phyloP scores from a whole-genome alignment of 2,113 vertebrate genomes.

The Saccopteryx leptura region DNA sequence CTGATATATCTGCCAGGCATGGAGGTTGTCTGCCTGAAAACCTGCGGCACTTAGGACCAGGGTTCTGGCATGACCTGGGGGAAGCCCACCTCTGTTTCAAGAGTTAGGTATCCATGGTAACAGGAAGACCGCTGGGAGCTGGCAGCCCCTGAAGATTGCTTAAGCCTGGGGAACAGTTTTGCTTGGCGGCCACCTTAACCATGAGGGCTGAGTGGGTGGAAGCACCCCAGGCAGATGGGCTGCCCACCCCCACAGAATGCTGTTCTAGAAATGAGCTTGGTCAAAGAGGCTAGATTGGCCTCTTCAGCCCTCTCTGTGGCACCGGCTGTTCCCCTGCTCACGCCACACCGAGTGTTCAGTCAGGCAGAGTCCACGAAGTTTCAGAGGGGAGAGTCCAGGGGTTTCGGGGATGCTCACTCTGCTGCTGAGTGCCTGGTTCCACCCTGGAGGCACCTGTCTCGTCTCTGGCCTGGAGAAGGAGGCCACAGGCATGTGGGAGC shows the following conservation, averaged over 20 bases:
- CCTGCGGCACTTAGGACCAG: background rate
- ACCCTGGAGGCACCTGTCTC: background rate
- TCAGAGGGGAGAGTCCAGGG: background rate
- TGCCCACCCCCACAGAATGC: conserved; percentile 51
- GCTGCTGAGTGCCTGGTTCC: background rate
- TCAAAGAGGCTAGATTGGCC: conserved; percentile 39
- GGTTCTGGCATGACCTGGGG: background rate
- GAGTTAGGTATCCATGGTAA: conserved; percentile 47
- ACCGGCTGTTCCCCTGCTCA: conserved; percentile 37
- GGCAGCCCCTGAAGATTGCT: conserved; percentile 17
- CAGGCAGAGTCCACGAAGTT: background rate
- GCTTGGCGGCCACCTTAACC: conserved; percentile 49
- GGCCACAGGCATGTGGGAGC: background rate
- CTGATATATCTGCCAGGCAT: background rate
- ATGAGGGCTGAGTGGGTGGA: conserved; percentile 65
- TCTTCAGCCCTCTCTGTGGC: conserved; percentile 26
- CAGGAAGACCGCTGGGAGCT: conserved; percentile 21
- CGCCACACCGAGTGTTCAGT: background rate
- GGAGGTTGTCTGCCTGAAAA: background rate
- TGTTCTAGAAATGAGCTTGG: conserved; percentile 66
- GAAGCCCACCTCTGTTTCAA: background rate
- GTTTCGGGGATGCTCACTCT: background rate
- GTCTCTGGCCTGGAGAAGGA: too few species aligned
- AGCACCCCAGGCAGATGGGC: conserved; percentile 66
- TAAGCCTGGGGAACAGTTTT: conserved; percentile 35